These are phyloP conservation scores for Hypsopygia costalis DNA, from an alignment of 2,888 invertebrate species.

Conservation along the genomic window DNA sequence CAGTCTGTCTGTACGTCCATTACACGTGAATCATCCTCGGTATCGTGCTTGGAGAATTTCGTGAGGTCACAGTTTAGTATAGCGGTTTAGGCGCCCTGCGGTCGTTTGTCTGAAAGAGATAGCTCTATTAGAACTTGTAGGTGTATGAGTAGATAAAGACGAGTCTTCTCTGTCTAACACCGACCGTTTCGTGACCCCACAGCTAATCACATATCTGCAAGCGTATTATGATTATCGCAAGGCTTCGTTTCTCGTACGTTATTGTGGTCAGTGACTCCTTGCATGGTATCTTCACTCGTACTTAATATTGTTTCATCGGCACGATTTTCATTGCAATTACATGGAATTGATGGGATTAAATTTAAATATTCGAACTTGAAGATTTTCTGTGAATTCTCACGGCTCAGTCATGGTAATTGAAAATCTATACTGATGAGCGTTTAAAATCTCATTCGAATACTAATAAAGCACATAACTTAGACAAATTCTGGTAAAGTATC, in stretches of 20 bases:
- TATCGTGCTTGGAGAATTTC: slow-evolving; percentile 74
- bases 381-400: background rate
- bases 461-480: background rate
- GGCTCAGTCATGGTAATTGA: background rate
- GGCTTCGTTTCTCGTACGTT: slow-evolving; percentile 67
- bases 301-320: slow-evolving; percentile 41
- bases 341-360: slow-evolving; percentile 3
- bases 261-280: slow-evolving; percentile 72
- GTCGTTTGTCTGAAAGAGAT: slow-evolving; percentile 59
- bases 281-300: slow-evolving; percentile 40
- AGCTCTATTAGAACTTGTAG: slow-evolving; percentile 32
- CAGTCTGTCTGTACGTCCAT: slow-evolving; percentile 58
- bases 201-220: slow-evolving; percentile 79
- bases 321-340: slow-evolving; percentile 34
- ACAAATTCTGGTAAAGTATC: background rate
- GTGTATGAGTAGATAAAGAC: slow-evolving; percentile 38
- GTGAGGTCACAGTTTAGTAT: slow-evolving; percentile 80
- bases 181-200: slow-evolving; percentile 77
- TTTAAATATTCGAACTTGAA: slow-evolving; percentile 1
- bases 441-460: background rate
- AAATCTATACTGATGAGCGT: background rate
- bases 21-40: slow-evolving; percentile 70
- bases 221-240: slow-evolving; percentile 77
- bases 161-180: slow-evolving; percentile 63
- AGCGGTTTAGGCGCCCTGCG: slow-evolving; percentile 77